Conservation (phyloP, 2,888 invertebrate genomes). For the Lottia scabra region DNA sequence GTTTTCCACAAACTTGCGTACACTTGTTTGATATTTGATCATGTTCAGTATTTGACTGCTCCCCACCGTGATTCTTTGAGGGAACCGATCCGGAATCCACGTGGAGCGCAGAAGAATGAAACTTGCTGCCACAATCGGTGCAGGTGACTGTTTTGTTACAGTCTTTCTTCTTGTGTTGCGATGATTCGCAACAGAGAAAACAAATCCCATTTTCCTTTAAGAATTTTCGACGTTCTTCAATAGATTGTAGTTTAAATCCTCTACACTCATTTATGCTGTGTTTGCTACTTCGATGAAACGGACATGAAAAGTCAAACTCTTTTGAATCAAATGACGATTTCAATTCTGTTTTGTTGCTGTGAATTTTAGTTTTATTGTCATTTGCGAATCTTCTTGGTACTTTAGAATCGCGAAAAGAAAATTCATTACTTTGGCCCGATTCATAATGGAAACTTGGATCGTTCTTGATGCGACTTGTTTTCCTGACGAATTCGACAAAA, state of each 20-base stretch:
- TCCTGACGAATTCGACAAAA: conserved; percentile 10
- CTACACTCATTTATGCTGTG: not conserved
- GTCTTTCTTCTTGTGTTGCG: not conserved
- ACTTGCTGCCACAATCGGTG: not conserved
- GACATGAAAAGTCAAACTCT: not conserved
- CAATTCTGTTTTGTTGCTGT: not conserved
- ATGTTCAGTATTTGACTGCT: not conserved
- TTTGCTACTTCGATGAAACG: not conserved
- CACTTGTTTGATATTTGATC: not conserved
- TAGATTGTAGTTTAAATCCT: not conserved
- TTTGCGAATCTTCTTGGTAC: not conserved
- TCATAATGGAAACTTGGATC: conserved; percentile 20
- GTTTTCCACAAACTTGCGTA: not conserved
- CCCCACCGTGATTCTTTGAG: not conserved
- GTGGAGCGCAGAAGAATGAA: not conserved
- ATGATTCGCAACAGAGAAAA: not conserved
- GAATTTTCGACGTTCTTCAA: not conserved
- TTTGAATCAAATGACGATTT: not conserved
- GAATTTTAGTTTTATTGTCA: not conserved
- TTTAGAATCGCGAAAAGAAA: not conserved
- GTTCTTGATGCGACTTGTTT: conserved; percentile 8
- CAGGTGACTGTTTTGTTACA: not conserved
- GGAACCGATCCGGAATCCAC: not conserved
- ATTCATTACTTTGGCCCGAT: not conserved
- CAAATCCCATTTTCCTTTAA: no score